Evolutionary conservation across 2,888 invertebrate genomes (phyloP).

Genomic region (Oscheius sp.): DNA sequence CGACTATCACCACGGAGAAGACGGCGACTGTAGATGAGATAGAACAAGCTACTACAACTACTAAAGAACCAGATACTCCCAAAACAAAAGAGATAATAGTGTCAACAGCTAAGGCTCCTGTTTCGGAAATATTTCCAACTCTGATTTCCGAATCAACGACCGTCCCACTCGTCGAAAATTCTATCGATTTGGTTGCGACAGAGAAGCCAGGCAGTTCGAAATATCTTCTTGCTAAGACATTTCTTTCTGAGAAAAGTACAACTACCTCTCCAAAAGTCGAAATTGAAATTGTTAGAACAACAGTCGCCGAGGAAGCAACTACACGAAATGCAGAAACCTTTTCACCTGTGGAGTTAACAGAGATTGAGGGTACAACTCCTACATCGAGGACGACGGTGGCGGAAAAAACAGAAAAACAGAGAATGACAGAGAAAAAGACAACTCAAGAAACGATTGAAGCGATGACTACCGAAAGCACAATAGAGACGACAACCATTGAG

Average conservation of each 20-base stretch:
- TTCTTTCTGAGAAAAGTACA: not conserved
- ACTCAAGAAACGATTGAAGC: not conserved
- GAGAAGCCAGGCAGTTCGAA: not conserved
- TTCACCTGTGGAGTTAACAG: too few species aligned
- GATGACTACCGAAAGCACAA: not conserved
- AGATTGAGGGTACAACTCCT: not conserved
- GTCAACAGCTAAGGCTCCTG: not conserved
- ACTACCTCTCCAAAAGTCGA: not conserved
- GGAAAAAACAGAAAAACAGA: not conserved
- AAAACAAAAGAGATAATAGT: not conserved
- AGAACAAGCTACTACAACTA: slow-evolving; percentile 4
- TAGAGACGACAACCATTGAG: slow-evolving; percentile 5
- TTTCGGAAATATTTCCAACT: not conserved
- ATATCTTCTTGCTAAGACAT: slow-evolving; percentile 16
- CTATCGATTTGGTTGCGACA: slow-evolving; percentile 13
- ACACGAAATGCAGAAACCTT: not conserved
- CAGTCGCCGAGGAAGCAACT: slow-evolving; percentile 4
- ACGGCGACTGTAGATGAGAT: too few species aligned
- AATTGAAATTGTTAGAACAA: slow-evolving; percentile 15
- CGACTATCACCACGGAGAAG: not conserved
- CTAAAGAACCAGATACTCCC: slow-evolving; percentile 12
- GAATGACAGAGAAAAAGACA: not conserved
- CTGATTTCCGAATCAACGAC: not conserved
- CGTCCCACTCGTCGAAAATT: not conserved
- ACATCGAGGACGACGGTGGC: slow-evolving; percentile 2